Percentiles rank a stretch among this genome's conserved stretches.
These are phyloP conservation scores for Sebastes wilsoni DNA, from an alignment of 2,797 vertebrate genomes.

Conservation along the genomic window DNA sequence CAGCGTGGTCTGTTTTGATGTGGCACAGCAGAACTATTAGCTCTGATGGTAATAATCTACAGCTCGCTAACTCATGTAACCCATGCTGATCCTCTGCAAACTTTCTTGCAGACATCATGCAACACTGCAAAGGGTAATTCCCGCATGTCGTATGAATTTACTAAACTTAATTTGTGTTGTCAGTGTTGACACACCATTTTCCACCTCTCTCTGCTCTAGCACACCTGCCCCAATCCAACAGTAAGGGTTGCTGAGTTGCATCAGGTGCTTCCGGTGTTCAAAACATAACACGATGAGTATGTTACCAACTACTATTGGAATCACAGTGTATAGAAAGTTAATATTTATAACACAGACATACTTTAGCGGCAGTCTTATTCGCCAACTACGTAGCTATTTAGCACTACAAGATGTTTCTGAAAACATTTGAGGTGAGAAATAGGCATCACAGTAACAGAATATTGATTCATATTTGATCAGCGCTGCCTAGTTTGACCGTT, in stretches of 20 bases:
- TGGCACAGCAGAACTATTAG: slow-evolving; percentile 52
- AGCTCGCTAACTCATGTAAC: slow-evolving; percentile 15
- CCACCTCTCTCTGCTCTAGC: not conserved
- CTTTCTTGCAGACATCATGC: slow-evolving; percentile 13
- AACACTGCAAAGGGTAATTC: slow-evolving; percentile 11
- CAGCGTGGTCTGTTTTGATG: slow-evolving; percentile 53
- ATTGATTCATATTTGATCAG: too few relatives aligned
- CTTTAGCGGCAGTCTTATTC: too few relatives aligned
- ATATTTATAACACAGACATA: too few relatives aligned
- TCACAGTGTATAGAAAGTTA: too few relatives aligned
- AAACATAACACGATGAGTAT: not conserved
- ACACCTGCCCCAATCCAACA: not conserved
- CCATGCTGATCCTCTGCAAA: slow-evolving; percentile 18
- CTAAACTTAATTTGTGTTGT: slow-evolving; percentile 15
- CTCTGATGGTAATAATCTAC: slow-evolving; percentile 43
- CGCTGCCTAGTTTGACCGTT: too few relatives aligned
- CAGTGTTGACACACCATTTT: not conserved
- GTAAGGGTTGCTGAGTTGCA: not conserved
- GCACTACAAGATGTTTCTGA: not conserved
- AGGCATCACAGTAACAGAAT: too few relatives aligned
- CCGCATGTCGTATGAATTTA: slow-evolving; percentile 1
- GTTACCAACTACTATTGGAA: not conserved
- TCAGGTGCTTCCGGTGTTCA: not conserved
- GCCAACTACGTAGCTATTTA: too few relatives aligned
- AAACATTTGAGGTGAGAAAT: too few relatives aligned